Evolutionary conservation across 2,888 invertebrate genomes (phyloP).

Genomic region (Graphium colonna): DNA sequence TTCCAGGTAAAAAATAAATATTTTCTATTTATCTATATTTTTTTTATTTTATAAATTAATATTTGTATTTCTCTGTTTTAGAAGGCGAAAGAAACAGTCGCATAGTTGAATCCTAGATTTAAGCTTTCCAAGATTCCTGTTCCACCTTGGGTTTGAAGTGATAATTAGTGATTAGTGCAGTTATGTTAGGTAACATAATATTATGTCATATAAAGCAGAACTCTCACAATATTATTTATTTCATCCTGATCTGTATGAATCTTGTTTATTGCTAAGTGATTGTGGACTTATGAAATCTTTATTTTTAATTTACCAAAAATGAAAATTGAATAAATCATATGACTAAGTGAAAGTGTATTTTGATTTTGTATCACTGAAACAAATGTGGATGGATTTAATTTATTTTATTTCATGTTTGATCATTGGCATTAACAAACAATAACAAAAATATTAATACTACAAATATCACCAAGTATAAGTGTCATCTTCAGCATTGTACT

Average conservation of each 20-base stretch:
- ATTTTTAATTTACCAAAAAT: conserved; percentile 79
- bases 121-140: conserved; percentile 76
- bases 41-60: conserved; percentile 29
- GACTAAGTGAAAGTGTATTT: conserved; percentile 49
- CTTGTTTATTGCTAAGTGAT: conserved; percentile 73
- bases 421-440: conserved; percentile 23
- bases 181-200: conserved; percentile 65
- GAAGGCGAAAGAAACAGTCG: conserved; percentile 60
- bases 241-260: conserved; percentile 77
- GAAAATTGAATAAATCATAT: conserved; percentile 73
- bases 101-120: conserved; percentile 71
- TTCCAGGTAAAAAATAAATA: conserved; percentile 47
- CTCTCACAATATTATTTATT: conserved; percentile 75
- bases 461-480: conserved; percentile 74
- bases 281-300: conserved; percentile 73
- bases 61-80: conserved; percentile 52
- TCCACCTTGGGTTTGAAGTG: conserved; percentile 76
- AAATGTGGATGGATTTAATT: conserved; percentile 6
- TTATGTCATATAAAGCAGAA: conserved; percentile 64
- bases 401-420: conserved; percentile 28
- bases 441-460: conserved; percentile 26
- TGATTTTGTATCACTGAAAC: conserved; percentile 5
- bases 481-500: conserved; percentile 80
- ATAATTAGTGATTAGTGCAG: conserved; percentile 74
- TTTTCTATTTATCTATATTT: too few relatives aligned